phyloP scores from a whole-genome alignment of 2,113 vertebrate genomes.

The Delphinus delphis region DNA sequence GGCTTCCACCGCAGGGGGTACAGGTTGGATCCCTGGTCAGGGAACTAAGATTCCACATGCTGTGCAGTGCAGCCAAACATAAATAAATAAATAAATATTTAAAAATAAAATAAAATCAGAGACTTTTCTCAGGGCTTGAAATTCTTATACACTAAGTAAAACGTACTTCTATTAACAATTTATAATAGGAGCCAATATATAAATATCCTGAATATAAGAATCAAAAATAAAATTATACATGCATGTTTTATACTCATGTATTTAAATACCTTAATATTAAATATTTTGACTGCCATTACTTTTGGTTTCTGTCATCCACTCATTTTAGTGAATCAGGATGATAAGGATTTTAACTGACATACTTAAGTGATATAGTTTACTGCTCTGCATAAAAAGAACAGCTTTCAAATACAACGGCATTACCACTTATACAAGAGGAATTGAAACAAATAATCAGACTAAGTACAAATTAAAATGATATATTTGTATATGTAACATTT shows the following conservation, averaged over 20 bases:
- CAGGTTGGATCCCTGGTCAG: neutral
- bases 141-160: neutral
- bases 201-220: neutral
- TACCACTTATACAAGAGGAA: neutral
- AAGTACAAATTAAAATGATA: neutral
- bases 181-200: neutral
- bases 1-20: neutral
- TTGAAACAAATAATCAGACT: neutral
- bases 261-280: neutral
- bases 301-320: neutral
- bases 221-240: neutral
- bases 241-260: neutral
- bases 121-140: neutral
- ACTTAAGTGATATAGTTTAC: neutral
- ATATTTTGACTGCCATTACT: neutral
- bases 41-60: neutral
- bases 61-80: rapidly evolving
- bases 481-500: neutral
- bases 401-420: neutral
- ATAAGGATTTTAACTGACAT: neutral
- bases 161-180: constrained; percentile 25
- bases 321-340: neutral
- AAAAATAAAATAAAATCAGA: neutral
- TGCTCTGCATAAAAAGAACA: neutral
- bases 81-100: neutral